Base-by-base conservation (phyloP, 2,888 invertebrate species). In the Kuschelorhynchus macadamiae region DNA sequence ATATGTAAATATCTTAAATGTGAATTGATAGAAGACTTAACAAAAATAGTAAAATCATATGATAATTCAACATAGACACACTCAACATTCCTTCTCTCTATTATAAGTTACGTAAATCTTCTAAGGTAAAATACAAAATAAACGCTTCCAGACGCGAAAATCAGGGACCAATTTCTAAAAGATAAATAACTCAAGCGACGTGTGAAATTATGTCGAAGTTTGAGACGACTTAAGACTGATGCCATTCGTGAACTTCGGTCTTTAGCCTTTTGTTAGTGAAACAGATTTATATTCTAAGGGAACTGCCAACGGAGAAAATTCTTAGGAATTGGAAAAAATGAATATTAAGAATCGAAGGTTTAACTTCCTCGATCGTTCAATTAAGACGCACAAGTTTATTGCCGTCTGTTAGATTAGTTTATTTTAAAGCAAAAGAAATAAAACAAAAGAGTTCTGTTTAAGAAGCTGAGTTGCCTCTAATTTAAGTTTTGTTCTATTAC, bases 181-280 rank as follows among this genome's bases (percentile, higher is more conserved):
- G 66, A 66, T 66, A 70, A 66, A 70, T 67, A 70, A 70, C 47
- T 70, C 66, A 56, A 70, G 49, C 62, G 70, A 59, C 61, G 66
- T 70, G 66, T 70, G 61, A 70, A 70, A 70, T 70, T 70, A 70
- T 70, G 69, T 65, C 65, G 65, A 70, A 70, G 65, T 70, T 70
- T 70, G 55, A 65, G 69, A 66, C 61, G 69, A 55, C 53, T 64
- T 64, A 64, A 68, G 55, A 61, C 69, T 61, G 65, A 57, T 63
- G 50, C 61, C 41, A 57, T 55, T 57, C 56, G 36, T 56, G 63
- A 67, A 56, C 57, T 67, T 47, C 39, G 39, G 67, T 57, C 57
- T 67, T 67, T 63, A 67, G 66, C 61, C 66, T 67, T 70, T 70
- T 70, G 70, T 70, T 70, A 69, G 60, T 53, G 47, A 63, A 66